Percentiles rank a stretch among this genome's conserved stretches.
phyloP scores from a whole-genome alignment of 1,140 invertebrate species.

The Zaprionus lachaisei region DNA sequence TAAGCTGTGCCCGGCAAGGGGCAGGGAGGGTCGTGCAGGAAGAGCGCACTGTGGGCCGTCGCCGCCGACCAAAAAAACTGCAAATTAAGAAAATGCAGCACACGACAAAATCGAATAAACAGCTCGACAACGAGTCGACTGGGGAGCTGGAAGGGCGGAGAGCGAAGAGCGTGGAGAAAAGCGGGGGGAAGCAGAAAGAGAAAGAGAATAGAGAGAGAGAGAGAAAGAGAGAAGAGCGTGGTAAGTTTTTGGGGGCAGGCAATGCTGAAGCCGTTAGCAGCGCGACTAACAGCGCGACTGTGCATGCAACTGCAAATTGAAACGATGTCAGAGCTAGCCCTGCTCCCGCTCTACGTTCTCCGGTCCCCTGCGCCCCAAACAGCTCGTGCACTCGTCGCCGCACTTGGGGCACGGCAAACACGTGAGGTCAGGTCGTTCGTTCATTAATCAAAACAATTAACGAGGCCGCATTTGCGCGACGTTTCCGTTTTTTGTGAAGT shows the following conservation, averaged over 20 bases:
- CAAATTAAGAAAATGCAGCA: slow-evolving; percentile 78
- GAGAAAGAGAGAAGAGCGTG: background rate
- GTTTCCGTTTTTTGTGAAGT: slow-evolving; percentile 75
- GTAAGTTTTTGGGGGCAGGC: slow-evolving; percentile 5
- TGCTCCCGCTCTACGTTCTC: background rate
- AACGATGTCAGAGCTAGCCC: slow-evolving; percentile 51
- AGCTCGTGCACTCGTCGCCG: background rate
- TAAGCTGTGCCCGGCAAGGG: background rate
- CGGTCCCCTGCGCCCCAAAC: background rate
- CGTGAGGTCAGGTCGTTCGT: slow-evolving; percentile 74
- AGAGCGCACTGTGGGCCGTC: background rate
- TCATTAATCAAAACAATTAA: slow-evolving; percentile 83
- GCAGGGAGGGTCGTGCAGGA: background rate
- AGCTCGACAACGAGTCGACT: slow-evolving; percentile 35
- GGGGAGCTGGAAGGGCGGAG: background rate
- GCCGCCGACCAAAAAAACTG: slow-evolving; percentile 46
- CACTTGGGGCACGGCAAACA: slow-evolving; percentile 29
- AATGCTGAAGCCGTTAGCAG: slow-evolving; percentile 27
- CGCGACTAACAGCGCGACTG: slow-evolving; percentile 30
- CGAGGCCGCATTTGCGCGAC: slow-evolving; percentile 79
- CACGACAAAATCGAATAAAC: slow-evolving; percentile 82
- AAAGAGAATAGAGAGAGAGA: background rate
- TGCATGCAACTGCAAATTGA: slow-evolving; percentile 74
- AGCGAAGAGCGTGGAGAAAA: background rate
- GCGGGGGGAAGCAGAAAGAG: slow-evolving; percentile 11